Conservation (phyloP, 2,797 vertebrate species). For the Chrosomus eos region DNA sequence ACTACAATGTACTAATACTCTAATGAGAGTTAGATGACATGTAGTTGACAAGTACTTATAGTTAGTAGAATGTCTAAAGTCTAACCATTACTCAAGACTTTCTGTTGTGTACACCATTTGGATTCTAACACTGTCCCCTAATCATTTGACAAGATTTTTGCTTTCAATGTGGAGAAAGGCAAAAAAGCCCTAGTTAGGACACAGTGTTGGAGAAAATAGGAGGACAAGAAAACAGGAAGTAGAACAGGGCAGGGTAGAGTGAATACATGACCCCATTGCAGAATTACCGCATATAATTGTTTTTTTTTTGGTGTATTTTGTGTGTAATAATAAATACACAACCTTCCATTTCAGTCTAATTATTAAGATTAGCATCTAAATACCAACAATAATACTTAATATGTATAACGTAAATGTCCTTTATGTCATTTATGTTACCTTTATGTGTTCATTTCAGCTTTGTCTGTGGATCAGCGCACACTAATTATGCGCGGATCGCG, state of each 20-base stretch:
- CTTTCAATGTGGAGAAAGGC: not conserved
- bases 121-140: not conserved
- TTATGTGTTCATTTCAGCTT: not conserved
- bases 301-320: not conserved
- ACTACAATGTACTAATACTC: not conserved
- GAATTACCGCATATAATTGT: not conserved
- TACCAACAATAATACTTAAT: not conserved
- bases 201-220: conserved; percentile 31
- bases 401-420: not conserved
- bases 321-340: not conserved
- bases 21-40: not conserved
- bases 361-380: not conserved
- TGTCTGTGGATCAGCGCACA: not conserved
- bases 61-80: not conserved
- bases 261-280: conserved; percentile 44
- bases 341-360: not conserved
- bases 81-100: not conserved
- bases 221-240: conserved; percentile 42
- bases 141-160: not conserved
- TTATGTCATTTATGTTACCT: no score
- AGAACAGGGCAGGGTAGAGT: conserved; percentile 47
- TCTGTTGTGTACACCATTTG: not conserved
- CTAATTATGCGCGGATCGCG: no score
- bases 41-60: not conserved
- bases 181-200: not conserved